These are phyloP conservation scores for Disparrhopalites patrizii DNA, from an alignment of 2,888 invertebrate species.

Conservation along the genomic window DNA sequence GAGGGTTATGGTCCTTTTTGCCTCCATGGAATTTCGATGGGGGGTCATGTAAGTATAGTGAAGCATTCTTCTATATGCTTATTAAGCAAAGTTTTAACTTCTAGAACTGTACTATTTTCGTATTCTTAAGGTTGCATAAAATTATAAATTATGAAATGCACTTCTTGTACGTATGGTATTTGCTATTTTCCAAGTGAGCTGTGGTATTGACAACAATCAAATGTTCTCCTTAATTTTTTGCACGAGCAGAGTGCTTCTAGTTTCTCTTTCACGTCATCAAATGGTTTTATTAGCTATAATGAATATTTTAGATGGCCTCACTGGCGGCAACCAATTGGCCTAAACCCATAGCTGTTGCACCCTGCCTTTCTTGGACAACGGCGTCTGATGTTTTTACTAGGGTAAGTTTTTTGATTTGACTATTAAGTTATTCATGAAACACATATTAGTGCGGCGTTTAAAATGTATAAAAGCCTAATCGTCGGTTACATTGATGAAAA, in stretches of 20 bases:
- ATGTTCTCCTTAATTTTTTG: no score
- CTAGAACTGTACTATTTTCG: no score
- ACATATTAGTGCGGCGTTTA: no score
- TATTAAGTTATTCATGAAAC: no score
- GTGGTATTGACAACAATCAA: no score
- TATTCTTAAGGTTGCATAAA: neutral
- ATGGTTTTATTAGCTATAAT: no score
- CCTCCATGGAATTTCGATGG: slow-evolving; percentile 94
- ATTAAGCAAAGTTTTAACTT: no score
- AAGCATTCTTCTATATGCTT: no score
- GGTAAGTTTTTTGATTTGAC: slow-evolving; percentile 56
- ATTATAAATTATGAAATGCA: neutral
- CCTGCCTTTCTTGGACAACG: slow-evolving; percentile 96
- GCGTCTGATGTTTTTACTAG: slow-evolving; percentile 93
- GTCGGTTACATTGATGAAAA: neutral
- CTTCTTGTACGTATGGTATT: neutral
- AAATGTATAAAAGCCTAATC: no score
- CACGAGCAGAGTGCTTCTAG: no score
- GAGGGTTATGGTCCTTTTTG: slow-evolving; percentile 90
- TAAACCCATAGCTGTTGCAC: slow-evolving; percentile 86
- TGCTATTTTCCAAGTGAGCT: no score
- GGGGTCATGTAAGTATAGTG: slow-evolving; percentile 78
- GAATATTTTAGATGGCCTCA: slow-evolving; percentile 80
- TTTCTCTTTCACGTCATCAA: no score
- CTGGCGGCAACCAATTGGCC: slow-evolving; percentile 94